Conservation (phyloP, 2,797 vertebrate species). For the Ptychadena robeensis region DNA sequence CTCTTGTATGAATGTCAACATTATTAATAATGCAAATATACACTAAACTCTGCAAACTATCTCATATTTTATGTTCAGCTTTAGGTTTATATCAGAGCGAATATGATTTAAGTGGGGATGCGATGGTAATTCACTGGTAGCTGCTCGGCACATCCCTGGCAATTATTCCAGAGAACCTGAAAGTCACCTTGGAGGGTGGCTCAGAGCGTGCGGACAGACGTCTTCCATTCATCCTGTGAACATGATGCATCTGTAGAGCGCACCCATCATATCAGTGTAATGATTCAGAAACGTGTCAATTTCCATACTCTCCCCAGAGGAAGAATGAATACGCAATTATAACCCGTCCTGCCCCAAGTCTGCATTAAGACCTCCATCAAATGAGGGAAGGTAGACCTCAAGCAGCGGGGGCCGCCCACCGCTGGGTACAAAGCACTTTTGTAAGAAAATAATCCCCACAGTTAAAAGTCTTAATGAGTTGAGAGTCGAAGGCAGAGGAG, state of each 20-base stretch:
- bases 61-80: not conserved
- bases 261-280: constrained; percentile 43
- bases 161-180: constrained; percentile 44
- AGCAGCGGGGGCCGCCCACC: constrained; percentile 1
- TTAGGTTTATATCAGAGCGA: not conserved
- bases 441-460: constrained; percentile 42
- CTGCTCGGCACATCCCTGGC: constrained; percentile 13
- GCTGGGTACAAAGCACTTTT: constrained; percentile 51
- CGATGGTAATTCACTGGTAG: constrained; percentile 5
- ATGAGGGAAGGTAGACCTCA: constrained; percentile 14
- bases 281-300: constrained; percentile 50
- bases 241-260: constrained; percentile 36
- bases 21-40: not conserved
- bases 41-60: not conserved
- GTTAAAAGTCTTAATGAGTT: constrained; percentile 47
- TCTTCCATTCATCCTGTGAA: constrained; percentile 41
- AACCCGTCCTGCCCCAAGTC: constrained; percentile 26
- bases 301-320: constrained; percentile 51
- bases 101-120: not conserved
- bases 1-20: not conserved
- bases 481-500: not conserved
- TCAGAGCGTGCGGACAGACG: constrained; percentile 13
- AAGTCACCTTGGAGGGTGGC: constrained; percentile 48
- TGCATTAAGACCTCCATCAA: constrained; percentile 31
- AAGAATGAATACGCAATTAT: constrained; percentile 53